Evolutionary conservation across 2,113 vertebrate species (phyloP).

Genomic region (Procapra przewalskii): DNA sequence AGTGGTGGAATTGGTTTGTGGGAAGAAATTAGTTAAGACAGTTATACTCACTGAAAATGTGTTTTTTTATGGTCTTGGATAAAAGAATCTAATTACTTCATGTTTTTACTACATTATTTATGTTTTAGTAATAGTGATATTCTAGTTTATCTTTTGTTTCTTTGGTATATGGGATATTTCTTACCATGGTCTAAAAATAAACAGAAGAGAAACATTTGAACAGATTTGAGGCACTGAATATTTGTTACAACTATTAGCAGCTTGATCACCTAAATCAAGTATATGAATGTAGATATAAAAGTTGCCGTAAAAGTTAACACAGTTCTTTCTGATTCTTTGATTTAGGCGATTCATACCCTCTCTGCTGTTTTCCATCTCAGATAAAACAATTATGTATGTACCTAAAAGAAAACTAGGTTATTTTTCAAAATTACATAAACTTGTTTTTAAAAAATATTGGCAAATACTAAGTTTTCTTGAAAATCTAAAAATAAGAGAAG

Average conservation of each 20-base stretch:
- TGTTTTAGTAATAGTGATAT: neutral
- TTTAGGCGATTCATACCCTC: neutral
- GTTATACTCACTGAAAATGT: neutral
- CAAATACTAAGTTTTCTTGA: neutral
- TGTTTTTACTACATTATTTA: neutral
- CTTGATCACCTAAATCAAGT: neutral
- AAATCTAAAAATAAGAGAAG: neutral
- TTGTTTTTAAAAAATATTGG: neutral
- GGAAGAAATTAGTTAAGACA: neutral
- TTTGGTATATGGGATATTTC: neutral
- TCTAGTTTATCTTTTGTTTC: neutral
- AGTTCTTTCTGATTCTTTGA: neutral
- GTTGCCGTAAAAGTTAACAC: neutral
- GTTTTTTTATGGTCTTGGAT: neutral
- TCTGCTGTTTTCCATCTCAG: neutral
- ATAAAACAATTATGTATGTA: neutral
- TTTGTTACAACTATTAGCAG: neutral
- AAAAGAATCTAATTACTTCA: neutral
- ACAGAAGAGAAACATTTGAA: neutral
- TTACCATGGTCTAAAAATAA: neutral
- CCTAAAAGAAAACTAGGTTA: neutral
- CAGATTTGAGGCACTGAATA: neutral
- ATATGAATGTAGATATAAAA: neutral
- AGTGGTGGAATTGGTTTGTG: neutral
- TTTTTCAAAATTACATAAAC: constrained; percentile 15